Percentiles rank a stretch among this genome's conserved stretches.
Evolutionary conservation across 2,888 invertebrate genomes (phyloP).

Genomic region (Dasypolia templi): DNA sequence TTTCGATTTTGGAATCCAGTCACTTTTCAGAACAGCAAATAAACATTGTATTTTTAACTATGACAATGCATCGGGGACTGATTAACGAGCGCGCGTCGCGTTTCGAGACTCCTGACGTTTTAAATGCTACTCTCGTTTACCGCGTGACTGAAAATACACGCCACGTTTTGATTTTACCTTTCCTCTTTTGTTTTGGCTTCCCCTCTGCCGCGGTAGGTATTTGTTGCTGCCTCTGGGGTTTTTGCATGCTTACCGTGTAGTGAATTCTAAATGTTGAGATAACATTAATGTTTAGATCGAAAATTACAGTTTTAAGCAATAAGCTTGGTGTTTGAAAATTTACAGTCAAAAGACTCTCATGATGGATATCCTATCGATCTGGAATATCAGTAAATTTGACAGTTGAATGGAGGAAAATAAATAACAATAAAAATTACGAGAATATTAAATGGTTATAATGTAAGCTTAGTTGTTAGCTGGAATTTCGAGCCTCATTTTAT

Average conservation of each 20-base stretch:
- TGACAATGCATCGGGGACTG: constrained; percentile 62
- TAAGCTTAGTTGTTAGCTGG: too few species aligned
- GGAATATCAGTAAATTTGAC: neutral
- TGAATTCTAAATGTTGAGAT: constrained; percentile 2
- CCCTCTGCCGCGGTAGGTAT: constrained; percentile 26
- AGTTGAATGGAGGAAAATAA: neutral
- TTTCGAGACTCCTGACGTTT: constrained; percentile 47
- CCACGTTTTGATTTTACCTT: constrained; percentile 61
- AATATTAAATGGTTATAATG: neutral
- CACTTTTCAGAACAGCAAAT: constrained; percentile 41
- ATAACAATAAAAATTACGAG: too few species aligned
- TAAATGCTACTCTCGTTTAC: constrained; percentile 61
- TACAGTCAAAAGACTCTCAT: neutral
- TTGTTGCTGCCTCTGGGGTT: constrained; percentile 47
- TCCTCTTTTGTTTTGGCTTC: constrained; percentile 47
- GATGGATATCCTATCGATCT: neutral
- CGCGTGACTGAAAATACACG: constrained; percentile 56
- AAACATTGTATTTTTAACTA: constrained; percentile 53
- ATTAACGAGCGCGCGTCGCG: constrained; percentile 66
- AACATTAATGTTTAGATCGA: neutral
- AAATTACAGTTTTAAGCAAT: neutral
- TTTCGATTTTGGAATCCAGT: constrained; percentile 45
- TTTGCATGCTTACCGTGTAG: constrained; percentile 34
- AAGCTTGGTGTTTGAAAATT: neutral
- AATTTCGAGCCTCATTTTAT: neutral